Conservation (phyloP, 2,888 invertebrate species). For the Drosophila longiperda region DNA sequence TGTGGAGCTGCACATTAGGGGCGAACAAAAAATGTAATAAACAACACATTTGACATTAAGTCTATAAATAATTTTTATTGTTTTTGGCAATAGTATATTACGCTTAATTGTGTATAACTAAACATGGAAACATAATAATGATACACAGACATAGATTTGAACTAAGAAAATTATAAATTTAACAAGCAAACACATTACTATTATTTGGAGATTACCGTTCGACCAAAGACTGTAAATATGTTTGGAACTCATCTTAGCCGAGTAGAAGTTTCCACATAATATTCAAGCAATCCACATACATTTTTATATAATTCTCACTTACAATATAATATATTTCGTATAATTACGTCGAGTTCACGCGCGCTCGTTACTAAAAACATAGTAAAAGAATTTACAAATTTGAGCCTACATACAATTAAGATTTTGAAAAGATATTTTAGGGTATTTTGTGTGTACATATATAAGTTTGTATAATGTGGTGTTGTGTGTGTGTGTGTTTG, state of each 20-base stretch:
- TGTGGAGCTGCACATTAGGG: slow-evolving; percentile 54
- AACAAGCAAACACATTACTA: slow-evolving; percentile 31
- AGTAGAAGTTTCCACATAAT: slow-evolving; percentile 10
- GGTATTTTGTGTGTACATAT: slow-evolving; percentile 42
- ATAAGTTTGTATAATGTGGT: slow-evolving; percentile 31
- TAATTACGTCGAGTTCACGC: slow-evolving; percentile 53
- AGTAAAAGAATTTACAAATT: slow-evolving; percentile 65
- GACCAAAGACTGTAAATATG: slow-evolving; percentile 6
- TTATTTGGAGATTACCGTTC: slow-evolving; percentile 41
- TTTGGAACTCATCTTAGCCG: slow-evolving; percentile 2
- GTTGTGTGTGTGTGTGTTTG: slow-evolving; percentile 2
- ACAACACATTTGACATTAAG: background rate
- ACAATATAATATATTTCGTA: slow-evolving; percentile 61
- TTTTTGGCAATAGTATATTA: slow-evolving; percentile 48
- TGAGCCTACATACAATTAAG: slow-evolving; percentile 65
- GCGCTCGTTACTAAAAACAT: slow-evolving; percentile 49
- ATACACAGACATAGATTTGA: slow-evolving; percentile 40
- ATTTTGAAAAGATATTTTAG: slow-evolving; percentile 38
- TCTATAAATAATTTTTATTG: slow-evolving; percentile 45
- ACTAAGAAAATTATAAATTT: slow-evolving; percentile 45
- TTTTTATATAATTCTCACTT: slow-evolving; percentile 25
- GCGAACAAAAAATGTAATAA: slow-evolving; percentile 45
- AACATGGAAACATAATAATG: slow-evolving; percentile 22
- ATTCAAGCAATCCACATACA: slow-evolving; percentile 14
- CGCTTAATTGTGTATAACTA: slow-evolving; percentile 35